phyloP scores from a whole-genome alignment of 2,113 vertebrate genomes.

The Erinaceus europaeus region DNA sequence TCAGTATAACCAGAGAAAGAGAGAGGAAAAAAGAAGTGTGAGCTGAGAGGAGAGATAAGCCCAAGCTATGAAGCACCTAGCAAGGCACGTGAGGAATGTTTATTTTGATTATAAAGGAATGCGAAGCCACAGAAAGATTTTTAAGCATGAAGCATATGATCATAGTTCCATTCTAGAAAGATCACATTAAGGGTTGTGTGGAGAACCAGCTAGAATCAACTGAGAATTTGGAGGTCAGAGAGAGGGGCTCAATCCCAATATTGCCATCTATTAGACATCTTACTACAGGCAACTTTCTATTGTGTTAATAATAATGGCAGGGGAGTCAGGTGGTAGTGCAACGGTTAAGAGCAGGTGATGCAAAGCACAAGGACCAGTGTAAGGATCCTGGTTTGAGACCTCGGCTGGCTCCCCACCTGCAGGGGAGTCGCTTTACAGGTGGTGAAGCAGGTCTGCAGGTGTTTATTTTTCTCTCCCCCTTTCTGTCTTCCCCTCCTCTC shows the following conservation, averaged over 20 bases:
- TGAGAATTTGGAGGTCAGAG: neutral
- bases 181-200: neutral
- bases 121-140: neutral
- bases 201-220: neutral
- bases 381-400: too few species aligned
- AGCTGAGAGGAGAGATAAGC: neutral
- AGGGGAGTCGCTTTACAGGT: too few species aligned
- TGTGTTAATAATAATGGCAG: neutral
- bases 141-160: neutral
- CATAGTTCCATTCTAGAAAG: constrained; percentile 29
- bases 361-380: too few species aligned
- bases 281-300: neutral
- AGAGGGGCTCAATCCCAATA: neutral
- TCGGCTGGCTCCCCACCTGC: too few species aligned
- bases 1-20: neutral
- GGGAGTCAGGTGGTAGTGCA: neutral
- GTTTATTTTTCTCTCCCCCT: too few species aligned
- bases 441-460: too few species aligned
- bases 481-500: too few species aligned
- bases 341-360: too few species aligned
- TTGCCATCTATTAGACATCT: neutral
- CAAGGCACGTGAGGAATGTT: neutral
- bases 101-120: constrained; percentile 3
- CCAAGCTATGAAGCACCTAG: neutral
- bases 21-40: neutral